Evolutionary conservation across 2,888 invertebrate genomes (phyloP).

Genomic region (Meganola albula): DNA sequence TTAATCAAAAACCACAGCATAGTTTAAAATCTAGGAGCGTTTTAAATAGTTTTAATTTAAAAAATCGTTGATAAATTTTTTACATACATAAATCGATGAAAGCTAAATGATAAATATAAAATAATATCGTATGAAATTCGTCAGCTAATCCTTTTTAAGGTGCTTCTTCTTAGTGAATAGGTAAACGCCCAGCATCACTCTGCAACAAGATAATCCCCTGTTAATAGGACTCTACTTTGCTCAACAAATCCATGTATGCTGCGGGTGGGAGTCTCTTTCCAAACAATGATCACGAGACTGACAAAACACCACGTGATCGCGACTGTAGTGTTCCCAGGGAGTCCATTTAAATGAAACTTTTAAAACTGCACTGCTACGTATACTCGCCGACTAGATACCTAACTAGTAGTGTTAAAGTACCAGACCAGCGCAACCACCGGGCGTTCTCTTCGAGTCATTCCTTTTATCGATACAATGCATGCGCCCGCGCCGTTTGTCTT

Average conservation of each 20-base stretch:
- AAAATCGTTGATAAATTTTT: constrained; percentile 25
- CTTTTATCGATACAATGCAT: too few relatives aligned
- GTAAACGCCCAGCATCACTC: constrained; percentile 63
- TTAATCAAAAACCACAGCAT: constrained; percentile 24
- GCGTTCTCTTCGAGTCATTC: too few relatives aligned
- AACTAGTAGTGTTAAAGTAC: too few relatives aligned
- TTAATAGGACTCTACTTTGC: neutral
- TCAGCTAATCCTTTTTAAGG: constrained; percentile 41
- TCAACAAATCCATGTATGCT: neutral
- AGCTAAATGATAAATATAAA: constrained; percentile 23
- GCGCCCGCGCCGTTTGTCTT: too few relatives aligned
- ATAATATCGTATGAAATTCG: constrained; percentile 15
- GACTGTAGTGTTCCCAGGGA: too few relatives aligned
- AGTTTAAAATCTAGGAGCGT: constrained; percentile 27
- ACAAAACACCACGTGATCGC: too few relatives aligned
- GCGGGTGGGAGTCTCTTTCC: too few relatives aligned
- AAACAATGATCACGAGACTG: too few relatives aligned
- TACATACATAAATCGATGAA: constrained; percentile 32
- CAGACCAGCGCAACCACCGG: too few relatives aligned
- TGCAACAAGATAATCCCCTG: constrained; percentile 42
- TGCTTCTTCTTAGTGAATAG: constrained; percentile 52
- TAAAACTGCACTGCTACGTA: too few relatives aligned
- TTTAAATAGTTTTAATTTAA: constrained; percentile 23
- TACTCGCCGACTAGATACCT: too few relatives aligned
- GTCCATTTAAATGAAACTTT: too few relatives aligned